Conservation (phyloP, 2,797 vertebrate species). For the Aulostomus chinensis region DNA sequence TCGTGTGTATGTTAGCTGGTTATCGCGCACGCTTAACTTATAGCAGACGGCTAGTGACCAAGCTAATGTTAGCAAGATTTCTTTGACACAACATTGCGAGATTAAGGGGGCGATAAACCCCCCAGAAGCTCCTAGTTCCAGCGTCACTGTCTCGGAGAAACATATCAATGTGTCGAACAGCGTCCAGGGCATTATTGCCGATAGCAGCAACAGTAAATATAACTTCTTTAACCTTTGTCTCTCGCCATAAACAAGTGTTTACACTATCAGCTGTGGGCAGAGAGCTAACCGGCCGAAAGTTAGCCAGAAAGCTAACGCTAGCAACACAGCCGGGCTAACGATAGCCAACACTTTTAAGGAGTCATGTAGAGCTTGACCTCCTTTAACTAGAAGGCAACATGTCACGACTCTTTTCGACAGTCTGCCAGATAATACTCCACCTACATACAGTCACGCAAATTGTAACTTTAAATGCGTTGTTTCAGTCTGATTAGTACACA, state of each 20-base stretch:
- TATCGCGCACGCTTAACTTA: conserved; percentile 59
- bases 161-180: no score
- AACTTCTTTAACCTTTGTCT: conserved; percentile 32
- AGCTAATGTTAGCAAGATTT: conserved; percentile 66
- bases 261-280: conserved; percentile 71
- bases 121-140: neutral
- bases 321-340: conserved; percentile 52
- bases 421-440: neutral
- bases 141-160: neutral
- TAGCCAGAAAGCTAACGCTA: conserved; percentile 65
- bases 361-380: conserved; percentile 45
- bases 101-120: conserved; percentile 34
- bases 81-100: conserved; percentile 51
- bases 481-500: conserved; percentile 42
- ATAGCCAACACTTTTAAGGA: conserved; percentile 60
- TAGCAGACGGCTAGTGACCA: conserved; percentile 52
- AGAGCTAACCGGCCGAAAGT: conserved; percentile 73
- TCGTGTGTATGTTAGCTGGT: conserved; percentile 11
- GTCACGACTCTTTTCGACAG: conserved; percentile 16
- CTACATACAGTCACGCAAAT: neutral
- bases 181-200: fast-evolving
- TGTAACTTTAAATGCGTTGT: conserved; percentile 41
- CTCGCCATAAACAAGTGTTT: conserved; percentile 71
- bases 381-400: conserved; percentile 17
- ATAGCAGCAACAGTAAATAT: neutral